Evolutionary conservation across 30 jellyfish, hydroid and myxozoan species (phyloP).

Genomic region (Chironex yamaguchii): DNA sequence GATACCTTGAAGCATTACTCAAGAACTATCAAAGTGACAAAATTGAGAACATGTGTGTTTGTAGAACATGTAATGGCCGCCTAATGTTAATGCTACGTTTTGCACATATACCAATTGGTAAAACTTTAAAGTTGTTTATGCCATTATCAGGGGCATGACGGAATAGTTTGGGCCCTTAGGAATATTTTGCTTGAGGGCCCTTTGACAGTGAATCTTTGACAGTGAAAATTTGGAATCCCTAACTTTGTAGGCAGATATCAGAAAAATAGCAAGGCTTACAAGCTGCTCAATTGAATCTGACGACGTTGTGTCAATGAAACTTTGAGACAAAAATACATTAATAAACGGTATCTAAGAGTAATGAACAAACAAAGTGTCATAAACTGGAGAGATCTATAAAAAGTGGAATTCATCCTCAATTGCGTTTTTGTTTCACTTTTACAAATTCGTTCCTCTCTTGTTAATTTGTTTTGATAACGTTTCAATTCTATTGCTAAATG

Average conservation of each 20-base stretch:
- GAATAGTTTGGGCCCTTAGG: too few relatives aligned
- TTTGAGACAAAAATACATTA: not conserved
- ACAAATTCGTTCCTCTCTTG: not conserved
- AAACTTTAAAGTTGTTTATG: too few relatives aligned
- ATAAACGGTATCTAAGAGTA: not conserved
- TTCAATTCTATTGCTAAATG: slow-evolving; percentile 13
- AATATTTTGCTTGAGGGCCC: too few relatives aligned
- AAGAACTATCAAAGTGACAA: too few relatives aligned
- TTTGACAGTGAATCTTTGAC: too few relatives aligned
- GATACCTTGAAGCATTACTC: too few relatives aligned
- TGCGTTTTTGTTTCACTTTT: slow-evolving; percentile 10
- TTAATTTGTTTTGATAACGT: not conserved
- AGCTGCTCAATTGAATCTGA: not conserved
- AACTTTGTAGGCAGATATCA: not conserved
- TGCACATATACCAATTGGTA: too few relatives aligned
- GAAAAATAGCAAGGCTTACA: not conserved
- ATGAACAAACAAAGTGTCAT: not conserved
- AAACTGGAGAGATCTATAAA: not conserved
- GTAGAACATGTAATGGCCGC: too few relatives aligned
- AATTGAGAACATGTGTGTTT: too few relatives aligned
- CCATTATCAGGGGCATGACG: too few relatives aligned
- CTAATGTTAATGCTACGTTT: too few relatives aligned
- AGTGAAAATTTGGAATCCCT: not conserved
- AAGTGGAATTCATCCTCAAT: slow-evolving; percentile 7
- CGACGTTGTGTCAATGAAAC: not conserved